Conservation (phyloP, 2,888 invertebrate species). For the Hedya salicella region DNA sequence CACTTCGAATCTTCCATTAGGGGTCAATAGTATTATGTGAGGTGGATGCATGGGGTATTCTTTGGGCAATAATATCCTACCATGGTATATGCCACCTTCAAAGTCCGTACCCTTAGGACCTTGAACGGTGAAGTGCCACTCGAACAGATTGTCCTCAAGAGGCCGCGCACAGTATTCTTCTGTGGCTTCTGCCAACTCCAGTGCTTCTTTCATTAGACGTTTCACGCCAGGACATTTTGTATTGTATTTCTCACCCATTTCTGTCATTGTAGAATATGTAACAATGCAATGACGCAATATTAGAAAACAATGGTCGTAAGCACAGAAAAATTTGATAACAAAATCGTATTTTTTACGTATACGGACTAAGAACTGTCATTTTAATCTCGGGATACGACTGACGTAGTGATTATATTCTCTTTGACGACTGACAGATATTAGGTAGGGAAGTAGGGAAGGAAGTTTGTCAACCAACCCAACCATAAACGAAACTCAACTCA, state of each 20-base stretch:
- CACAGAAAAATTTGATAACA: slow-evolving; percentile 38
- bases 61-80: slow-evolving; percentile 94
- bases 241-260: slow-evolving; percentile 79
- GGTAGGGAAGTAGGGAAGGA: neutral
- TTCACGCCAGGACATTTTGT: slow-evolving; percentile 92
- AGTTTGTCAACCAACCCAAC: neutral
- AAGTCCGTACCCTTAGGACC: slow-evolving; percentile 96
- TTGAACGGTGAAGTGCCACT: slow-evolving; percentile 98
- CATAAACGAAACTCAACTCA: no score
- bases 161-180: slow-evolving; percentile 96
- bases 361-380: slow-evolving; percentile 30
- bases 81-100: slow-evolving; percentile 96
- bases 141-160: slow-evolving; percentile 97
- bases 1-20: slow-evolving; percentile 96
- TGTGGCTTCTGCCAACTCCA: slow-evolving; percentile 93
- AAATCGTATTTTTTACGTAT: slow-evolving; percentile 33
- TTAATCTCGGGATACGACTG: slow-evolving; percentile 7
- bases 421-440: no score
- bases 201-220: slow-evolving; percentile 95
- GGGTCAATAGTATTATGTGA: slow-evolving; percentile 95
- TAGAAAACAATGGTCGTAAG: slow-evolving; percentile 13
- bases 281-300: slow-evolving; percentile 22
- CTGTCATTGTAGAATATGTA: slow-evolving; percentile 60
- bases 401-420: no score
- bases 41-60: slow-evolving; percentile 99